Percentiles rank a stretch among this genome's conserved stretches.
Conservation (phyloP, 1,140 invertebrate species). For the Aphis gossypii region DNA sequence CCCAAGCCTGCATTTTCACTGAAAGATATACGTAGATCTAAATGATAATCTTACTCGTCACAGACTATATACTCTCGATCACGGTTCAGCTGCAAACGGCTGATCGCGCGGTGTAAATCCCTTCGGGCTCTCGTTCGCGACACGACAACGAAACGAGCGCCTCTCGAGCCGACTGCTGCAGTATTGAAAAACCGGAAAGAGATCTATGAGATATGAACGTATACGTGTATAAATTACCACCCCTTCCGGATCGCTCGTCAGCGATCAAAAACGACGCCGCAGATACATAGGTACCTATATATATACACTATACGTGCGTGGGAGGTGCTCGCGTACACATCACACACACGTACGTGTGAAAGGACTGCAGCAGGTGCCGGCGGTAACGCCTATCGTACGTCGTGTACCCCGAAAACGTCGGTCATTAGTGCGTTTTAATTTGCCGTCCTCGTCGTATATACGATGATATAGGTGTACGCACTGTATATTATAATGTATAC, state of each 20-base stretch:
- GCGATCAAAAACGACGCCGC: neutral
- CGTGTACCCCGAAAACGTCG: neutral
- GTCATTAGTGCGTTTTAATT: slow-evolving; percentile 46
- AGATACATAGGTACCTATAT: too few species aligned
- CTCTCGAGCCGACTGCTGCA: neutral
- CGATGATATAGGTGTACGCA: neutral
- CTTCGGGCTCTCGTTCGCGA: too few species aligned
- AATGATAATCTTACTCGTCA: too few species aligned
- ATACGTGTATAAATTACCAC: neutral
- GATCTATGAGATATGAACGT: neutral
- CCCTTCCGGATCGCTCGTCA: neutral
- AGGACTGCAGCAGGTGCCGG: slow-evolving; percentile 10
- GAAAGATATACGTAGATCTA: too few species aligned
- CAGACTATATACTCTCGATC: too few species aligned
- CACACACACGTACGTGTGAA: neutral
- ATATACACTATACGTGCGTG: neutral
- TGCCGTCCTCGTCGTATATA: neutral
- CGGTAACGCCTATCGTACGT: neutral
- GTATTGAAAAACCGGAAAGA: neutral
- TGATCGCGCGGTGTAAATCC: too few species aligned
- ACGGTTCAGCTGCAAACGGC: neutral
- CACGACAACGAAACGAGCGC: too few species aligned
- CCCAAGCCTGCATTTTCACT: too few species aligned
- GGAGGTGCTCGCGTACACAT: neutral
- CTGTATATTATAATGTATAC: neutral